Percentiles rank a stretch among this genome's conserved stretches.
Evolutionary conservation across 2,113 vertebrate genomes (phyloP).

Genomic region (Pituophis catenifer): DNA sequence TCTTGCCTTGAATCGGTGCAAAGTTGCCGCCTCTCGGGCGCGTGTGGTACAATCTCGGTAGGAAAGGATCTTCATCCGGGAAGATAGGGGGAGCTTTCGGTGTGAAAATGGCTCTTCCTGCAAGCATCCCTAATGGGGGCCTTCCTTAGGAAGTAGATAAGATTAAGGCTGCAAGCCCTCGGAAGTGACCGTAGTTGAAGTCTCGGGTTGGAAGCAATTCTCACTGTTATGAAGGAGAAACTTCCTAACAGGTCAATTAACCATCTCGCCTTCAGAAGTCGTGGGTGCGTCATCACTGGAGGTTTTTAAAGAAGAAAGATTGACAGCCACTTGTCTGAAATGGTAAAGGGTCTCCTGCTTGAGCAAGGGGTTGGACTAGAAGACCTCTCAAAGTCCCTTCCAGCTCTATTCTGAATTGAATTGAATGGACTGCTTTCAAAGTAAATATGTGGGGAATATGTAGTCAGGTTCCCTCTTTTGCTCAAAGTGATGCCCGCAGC

Average conservation of each 20-base stretch:
- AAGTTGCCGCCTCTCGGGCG: background rate
- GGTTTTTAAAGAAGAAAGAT: background rate
- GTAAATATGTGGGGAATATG: background rate
- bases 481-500: background rate
- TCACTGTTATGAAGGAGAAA: background rate
- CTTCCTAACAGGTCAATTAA: background rate
- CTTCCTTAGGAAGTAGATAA: background rate
- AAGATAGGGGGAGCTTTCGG: no score
- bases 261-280: background rate
- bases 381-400: no score
- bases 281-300: background rate
- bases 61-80: background rate
- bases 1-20: background rate
- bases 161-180: background rate
- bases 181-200: background rate
- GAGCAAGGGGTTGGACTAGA: no score
- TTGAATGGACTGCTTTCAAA: background rate
- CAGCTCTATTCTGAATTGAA: no score
- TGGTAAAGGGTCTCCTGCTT: background rate
- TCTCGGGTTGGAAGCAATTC: background rate
- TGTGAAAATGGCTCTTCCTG: background rate
- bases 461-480: background rate
- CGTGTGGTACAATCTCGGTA: no score
- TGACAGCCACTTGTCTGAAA: background rate
- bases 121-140: background rate